Conservation (phyloP, 2,797 vertebrate species). For the Malacoraja senta region DNA sequence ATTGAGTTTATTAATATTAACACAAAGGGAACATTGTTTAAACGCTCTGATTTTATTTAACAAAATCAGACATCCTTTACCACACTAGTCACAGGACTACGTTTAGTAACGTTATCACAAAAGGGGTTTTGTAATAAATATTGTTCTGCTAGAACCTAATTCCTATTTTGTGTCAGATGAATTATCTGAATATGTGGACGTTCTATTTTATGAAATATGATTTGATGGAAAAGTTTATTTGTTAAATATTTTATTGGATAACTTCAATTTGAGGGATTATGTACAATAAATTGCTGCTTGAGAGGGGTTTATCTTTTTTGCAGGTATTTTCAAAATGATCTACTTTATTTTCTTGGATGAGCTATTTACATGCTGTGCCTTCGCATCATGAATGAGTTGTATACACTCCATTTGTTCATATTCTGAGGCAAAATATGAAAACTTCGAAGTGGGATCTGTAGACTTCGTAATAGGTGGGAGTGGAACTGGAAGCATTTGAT, state of each 20-base stretch:
- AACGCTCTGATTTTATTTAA: slow-evolving; percentile 16
- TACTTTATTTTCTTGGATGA: background rate
- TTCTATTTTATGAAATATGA: background rate
- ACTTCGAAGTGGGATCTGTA: too few relatives aligned
- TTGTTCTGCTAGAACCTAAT: slow-evolving; percentile 25
- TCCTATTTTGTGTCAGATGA: background rate
- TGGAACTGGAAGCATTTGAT: too few relatives aligned
- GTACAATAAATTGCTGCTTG: background rate
- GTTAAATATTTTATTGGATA: background rate
- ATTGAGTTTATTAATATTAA: background rate
- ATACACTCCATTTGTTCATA: too few relatives aligned
- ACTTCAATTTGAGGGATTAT: background rate
- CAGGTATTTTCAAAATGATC: background rate
- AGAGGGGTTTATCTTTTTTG: background rate
- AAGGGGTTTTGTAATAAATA: slow-evolving; percentile 17
- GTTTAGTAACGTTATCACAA: background rate
- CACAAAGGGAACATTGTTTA: slow-evolving; percentile 9
- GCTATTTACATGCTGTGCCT: too few relatives aligned
- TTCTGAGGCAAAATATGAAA: too few relatives aligned
- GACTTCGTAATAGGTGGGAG: too few relatives aligned
- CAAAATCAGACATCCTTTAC: slow-evolving; percentile 27
- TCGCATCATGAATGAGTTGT: too few relatives aligned
- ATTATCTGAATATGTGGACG: background rate
- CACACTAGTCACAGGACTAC: slow-evolving; percentile 12
- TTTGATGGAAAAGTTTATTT: background rate